Conservation (phyloP, 1,140 invertebrate genomes). For the Bombus picipes region DNA sequence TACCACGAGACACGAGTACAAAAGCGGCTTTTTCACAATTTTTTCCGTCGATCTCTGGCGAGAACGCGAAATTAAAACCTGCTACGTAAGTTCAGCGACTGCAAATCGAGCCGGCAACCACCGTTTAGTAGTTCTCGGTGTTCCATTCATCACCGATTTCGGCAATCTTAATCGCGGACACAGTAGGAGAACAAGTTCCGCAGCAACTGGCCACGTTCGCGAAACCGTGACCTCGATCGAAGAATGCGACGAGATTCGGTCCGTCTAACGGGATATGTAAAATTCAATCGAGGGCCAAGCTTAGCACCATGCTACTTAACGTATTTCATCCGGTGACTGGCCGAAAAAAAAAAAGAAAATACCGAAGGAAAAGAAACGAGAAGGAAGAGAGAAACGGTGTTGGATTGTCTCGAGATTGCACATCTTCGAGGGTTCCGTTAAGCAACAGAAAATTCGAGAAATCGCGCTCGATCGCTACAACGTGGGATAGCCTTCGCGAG, state of each 20-base stretch:
- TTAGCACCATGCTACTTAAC: neutral
- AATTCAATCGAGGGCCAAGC: constrained; percentile 43
- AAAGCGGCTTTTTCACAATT: neutral
- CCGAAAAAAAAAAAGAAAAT: neutral
- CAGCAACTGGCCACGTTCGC: constrained; percentile 34
- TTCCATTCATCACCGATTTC: constrained; percentile 16
- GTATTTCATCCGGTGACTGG: neutral
- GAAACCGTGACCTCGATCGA: constrained; percentile 60
- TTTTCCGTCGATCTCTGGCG: neutral
- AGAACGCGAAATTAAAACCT: neutral
- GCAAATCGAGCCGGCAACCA: neutral
- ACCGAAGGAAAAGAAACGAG: too few relatives aligned
- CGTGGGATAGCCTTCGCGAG: neutral
- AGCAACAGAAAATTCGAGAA: neutral
- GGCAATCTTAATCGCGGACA: constrained; percentile 1
- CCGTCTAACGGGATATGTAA: constrained; percentile 56
- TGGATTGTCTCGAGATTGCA: constrained; percentile 18
- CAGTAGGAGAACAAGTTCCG: constrained; percentile 24
- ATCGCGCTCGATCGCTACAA: too few relatives aligned
- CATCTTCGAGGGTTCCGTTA: constrained; percentile 5
- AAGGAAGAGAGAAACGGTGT: neutral
- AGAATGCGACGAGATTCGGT: constrained; percentile 66
- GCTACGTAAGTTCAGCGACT: neutral
- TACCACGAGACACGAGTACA: neutral
- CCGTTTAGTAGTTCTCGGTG: neutral